Conservation (phyloP, 1,140 invertebrate genomes). For the Penaeus japonicus region DNA sequence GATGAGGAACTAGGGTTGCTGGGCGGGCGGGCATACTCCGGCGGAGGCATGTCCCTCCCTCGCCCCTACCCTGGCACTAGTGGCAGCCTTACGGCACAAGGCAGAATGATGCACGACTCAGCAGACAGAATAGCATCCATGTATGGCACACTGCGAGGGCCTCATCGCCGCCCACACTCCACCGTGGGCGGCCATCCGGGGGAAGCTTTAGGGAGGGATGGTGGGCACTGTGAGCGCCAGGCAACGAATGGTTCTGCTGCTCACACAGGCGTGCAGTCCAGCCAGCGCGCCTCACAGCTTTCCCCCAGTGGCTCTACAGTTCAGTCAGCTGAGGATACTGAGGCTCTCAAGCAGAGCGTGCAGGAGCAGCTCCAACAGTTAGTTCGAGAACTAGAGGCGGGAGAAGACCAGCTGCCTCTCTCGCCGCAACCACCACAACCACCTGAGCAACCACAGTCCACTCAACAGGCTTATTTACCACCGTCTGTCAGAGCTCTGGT, state of each 20-base stretch:
- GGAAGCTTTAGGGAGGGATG: conserved; percentile 59
- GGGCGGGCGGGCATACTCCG: conserved; percentile 6
- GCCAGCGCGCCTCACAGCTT: conserved; percentile 17
- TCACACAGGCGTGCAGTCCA: not conserved
- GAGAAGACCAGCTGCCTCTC: conserved; percentile 14
- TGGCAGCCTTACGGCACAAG: not conserved
- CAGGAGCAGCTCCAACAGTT: conserved; percentile 56
- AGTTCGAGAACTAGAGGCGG: conserved; percentile 51
- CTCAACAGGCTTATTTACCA: not conserved
- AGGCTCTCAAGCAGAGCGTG: conserved; percentile 45
- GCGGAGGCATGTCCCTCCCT: conserved; percentile 43
- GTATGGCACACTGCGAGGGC: conserved; percentile 42
- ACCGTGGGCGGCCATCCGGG: conserved; percentile 52
- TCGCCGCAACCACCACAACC: no score
- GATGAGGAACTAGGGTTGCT: conserved; percentile 32
- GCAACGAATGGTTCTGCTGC: conserved; percentile 20
- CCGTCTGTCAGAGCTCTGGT: no score
- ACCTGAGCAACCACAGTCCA: not conserved
- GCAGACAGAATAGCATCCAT: conserved; percentile 47
- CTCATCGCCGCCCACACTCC: conserved; percentile 41
- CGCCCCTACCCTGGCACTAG: conserved; percentile 26
- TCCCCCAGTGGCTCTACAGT: conserved; percentile 2
- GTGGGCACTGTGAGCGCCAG: conserved; percentile 58
- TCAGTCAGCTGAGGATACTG: conserved; percentile 21
- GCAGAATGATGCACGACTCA: conserved; percentile 27